Conservation (phyloP, 2,888 invertebrate genomes). For the Sthenelais limicola region DNA sequence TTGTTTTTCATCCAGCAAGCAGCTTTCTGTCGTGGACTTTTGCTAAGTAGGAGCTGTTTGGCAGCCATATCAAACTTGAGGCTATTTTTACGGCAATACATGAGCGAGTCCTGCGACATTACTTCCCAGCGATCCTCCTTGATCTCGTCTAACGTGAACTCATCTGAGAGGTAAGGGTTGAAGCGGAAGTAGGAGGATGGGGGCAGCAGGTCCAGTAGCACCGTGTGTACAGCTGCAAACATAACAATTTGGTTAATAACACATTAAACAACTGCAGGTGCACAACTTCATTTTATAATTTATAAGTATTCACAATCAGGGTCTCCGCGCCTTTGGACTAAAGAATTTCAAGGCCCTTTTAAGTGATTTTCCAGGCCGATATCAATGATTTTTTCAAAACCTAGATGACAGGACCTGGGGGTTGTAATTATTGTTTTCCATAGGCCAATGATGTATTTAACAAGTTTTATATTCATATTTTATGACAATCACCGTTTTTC, state of each 20-base stretch:
- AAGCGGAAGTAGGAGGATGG: slow-evolving; percentile 85
- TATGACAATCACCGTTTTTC: no score
- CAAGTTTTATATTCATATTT: no score
- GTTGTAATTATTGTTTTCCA: no score
- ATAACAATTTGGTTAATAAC: slow-evolving; percentile 42
- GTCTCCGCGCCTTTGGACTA: no score
- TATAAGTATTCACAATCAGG: no score
- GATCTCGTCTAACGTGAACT: slow-evolving; percentile 86
- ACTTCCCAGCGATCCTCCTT: slow-evolving; percentile 80
- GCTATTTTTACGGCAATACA: slow-evolving; percentile 87
- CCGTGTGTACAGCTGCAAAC: slow-evolving; percentile 77
- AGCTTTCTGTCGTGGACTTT: slow-evolving; percentile 55
- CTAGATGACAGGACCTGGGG: no score
- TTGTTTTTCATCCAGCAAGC: slow-evolving; percentile 21
- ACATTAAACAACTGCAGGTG: no score
- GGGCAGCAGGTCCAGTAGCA: slow-evolving; percentile 73
- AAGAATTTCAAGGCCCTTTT: no score
- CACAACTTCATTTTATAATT: no score
- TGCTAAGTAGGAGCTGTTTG: slow-evolving; percentile 54
- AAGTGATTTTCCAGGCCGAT: no score
- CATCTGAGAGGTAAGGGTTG: slow-evolving; percentile 89
- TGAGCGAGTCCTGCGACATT: slow-evolving; percentile 82
- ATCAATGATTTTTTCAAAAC: no score
- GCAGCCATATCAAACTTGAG: slow-evolving; percentile 76
- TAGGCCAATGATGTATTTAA: no score